These are phyloP conservation scores for Salmo trutta DNA, from an alignment of 2,797 vertebrate species.

Conservation along the genomic window DNA sequence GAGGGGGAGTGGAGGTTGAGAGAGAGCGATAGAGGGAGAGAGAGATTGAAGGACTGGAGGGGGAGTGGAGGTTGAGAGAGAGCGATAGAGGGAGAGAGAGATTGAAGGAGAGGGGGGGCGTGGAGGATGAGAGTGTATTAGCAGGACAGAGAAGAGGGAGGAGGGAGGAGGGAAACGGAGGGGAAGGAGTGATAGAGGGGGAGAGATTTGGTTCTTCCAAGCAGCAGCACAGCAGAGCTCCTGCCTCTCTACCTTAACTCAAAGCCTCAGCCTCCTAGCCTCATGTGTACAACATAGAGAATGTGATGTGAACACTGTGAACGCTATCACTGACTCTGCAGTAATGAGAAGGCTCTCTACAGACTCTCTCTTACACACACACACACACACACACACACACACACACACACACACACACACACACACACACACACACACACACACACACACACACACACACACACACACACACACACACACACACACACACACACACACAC, in stretches of 20 bases:
- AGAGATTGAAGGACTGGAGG: too few relatives aligned
- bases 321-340: slow-evolving; percentile 31
- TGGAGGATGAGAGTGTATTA: too few relatives aligned
- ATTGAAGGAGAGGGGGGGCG: background rate
- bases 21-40: too few relatives aligned
- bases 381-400: too few relatives aligned
- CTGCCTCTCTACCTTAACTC: background rate
- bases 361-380: background rate
- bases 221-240: background rate
- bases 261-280: background rate
- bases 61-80: too few relatives aligned
- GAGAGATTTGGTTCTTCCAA: slow-evolving; percentile 22
- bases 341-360: slow-evolving; percentile 4
- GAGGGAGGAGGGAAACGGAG: too few relatives aligned
- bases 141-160: too few relatives aligned
- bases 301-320: slow-evolving; percentile 23
- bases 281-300: slow-evolving; percentile 12
- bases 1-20: too few relatives aligned
- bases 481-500: too few relatives aligned
- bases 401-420: background rate
- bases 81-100: too few relatives aligned
- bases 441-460: too few relatives aligned
- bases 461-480: background rate
- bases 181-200: background rate
- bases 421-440: too few relatives aligned